Evolutionary conservation across 2,113 vertebrate genomes (phyloP).

Genomic region (Ptychochromis oligacanthus): DNA sequence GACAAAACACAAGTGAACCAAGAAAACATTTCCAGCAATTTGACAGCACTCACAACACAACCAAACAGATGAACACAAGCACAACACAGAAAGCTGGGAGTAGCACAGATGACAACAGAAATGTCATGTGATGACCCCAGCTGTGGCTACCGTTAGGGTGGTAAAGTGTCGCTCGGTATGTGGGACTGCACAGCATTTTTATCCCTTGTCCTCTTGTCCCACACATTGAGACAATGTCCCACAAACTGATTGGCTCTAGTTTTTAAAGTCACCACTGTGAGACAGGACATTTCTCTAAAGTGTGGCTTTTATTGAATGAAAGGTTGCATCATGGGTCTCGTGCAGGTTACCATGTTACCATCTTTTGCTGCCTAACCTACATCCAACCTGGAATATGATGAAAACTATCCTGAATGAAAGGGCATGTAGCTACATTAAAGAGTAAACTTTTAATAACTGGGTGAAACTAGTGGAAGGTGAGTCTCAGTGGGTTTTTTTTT

Average conservation of each 20-base stretch:
- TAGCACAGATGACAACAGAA: background rate
- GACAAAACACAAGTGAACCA: background rate
- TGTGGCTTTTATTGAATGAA: background rate
- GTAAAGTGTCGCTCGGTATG: background rate
- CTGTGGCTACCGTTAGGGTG: background rate
- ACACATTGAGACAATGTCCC: background rate
- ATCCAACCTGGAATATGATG: background rate
- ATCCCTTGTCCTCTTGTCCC: background rate
- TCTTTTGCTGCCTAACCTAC: background rate
- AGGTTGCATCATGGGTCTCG: background rate
- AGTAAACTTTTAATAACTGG: background rate
- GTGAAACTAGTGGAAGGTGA: background rate
- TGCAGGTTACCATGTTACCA: background rate
- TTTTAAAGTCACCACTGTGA: background rate
- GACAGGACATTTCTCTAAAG: too few species aligned
- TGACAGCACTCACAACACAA: background rate
- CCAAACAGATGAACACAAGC: background rate
- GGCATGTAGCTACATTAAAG: background rate
- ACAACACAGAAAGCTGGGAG: background rate
- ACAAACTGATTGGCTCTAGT: too few species aligned
- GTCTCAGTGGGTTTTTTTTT: fast-evolving
- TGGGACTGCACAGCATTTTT: fast-evolving
- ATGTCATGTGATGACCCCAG: background rate
- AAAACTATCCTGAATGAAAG: background rate
- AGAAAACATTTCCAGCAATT: background rate